Conservation (phyloP, 2,888 invertebrate genomes). For the Thereva unica region DNA sequence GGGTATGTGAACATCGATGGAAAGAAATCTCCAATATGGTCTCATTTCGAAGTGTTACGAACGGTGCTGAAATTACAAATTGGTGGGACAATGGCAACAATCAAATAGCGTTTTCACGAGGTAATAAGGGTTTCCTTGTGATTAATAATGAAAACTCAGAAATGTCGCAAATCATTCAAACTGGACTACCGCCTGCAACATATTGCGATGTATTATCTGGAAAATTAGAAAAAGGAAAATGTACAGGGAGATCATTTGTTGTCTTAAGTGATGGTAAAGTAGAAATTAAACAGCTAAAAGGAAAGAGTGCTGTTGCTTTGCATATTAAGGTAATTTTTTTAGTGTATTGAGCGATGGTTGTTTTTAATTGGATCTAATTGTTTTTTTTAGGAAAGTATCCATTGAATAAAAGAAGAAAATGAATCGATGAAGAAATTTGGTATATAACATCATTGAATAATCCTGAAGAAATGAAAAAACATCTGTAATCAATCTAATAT, state of each 20-base stretch:
- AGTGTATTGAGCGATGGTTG: too few relatives aligned
- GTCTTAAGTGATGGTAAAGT: slow-evolving; percentile 41
- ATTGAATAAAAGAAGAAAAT: too few relatives aligned
- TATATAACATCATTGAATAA: too few relatives aligned
- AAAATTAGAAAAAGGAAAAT: slow-evolving; percentile 55
- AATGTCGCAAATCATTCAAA: slow-evolving; percentile 63
- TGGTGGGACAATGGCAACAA: slow-evolving; percentile 85
- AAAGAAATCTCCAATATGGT: slow-evolving; percentile 80
- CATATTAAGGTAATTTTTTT: too few relatives aligned
- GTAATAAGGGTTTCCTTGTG: slow-evolving; percentile 73
- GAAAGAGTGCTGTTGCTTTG: too few relatives aligned
- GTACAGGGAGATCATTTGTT: slow-evolving; percentile 50
- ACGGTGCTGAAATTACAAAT: slow-evolving; percentile 61
- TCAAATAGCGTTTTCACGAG: slow-evolving; percentile 84
- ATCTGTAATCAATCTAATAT: too few relatives aligned
- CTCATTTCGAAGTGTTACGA: slow-evolving; percentile 71
- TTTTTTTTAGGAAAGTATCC: too few relatives aligned
- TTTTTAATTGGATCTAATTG: too few relatives aligned
- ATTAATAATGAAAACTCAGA: slow-evolving; percentile 71
- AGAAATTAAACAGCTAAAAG: too few relatives aligned
- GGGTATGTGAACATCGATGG: slow-evolving; percentile 88
- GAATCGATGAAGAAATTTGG: too few relatives aligned
- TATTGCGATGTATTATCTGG: slow-evolving; percentile 91
- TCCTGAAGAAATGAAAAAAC: too few relatives aligned
- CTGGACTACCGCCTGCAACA: slow-evolving; percentile 72